Evolutionary conservation across 2,888 invertebrate species (phyloP).

Genomic region (Drosophila diplacantha): DNA sequence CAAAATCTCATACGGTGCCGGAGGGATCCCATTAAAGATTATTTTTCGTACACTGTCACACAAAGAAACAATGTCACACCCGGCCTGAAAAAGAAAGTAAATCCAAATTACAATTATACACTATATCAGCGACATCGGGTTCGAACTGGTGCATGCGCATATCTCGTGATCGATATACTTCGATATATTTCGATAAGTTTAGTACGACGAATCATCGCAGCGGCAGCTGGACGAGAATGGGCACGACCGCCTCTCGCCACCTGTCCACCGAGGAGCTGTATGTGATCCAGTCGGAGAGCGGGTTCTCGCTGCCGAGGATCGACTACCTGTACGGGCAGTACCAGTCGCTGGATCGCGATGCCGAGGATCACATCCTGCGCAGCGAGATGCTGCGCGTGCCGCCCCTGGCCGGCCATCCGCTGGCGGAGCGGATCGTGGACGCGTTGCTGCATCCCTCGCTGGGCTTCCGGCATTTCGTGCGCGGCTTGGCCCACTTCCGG

Average conservation of each 20-base stretch:
- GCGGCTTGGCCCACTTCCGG: slow-evolving; percentile 40
- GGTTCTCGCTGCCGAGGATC: slow-evolving; percentile 38
- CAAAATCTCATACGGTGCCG: not conserved
- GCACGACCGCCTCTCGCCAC: slow-evolving; percentile 33
- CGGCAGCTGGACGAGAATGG: slow-evolving; percentile 24
- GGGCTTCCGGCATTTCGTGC: slow-evolving; percentile 41
- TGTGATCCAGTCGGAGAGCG: slow-evolving; percentile 37
- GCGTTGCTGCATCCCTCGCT: slow-evolving; percentile 40
- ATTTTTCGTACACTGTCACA: slow-evolving; percentile 8
- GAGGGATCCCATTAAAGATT: not conserved
- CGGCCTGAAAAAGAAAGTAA: slow-evolving; percentile 3
- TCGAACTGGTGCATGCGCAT: not conserved
- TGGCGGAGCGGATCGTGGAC: slow-evolving; percentile 41
- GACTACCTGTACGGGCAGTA: slow-evolving; percentile 45
- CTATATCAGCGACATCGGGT: not conserved
- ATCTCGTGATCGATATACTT: not conserved
- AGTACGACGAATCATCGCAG: not conserved
- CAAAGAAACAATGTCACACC: slow-evolving; percentile 1
- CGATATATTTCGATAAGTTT: not conserved
- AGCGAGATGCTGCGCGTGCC: slow-evolving; percentile 40
- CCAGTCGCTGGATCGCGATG: slow-evolving; percentile 34
- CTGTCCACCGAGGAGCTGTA: slow-evolving; percentile 28
- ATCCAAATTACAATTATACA: slow-evolving; percentile 3
- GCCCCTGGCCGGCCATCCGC: slow-evolving; percentile 46
- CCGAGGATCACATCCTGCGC: slow-evolving; percentile 36